A percentile compares a stretch with the other conserved stretches of the same genome.
Conservation (phyloP, 2,888 invertebrate genomes). For the Thymelicus lineola region DNA sequence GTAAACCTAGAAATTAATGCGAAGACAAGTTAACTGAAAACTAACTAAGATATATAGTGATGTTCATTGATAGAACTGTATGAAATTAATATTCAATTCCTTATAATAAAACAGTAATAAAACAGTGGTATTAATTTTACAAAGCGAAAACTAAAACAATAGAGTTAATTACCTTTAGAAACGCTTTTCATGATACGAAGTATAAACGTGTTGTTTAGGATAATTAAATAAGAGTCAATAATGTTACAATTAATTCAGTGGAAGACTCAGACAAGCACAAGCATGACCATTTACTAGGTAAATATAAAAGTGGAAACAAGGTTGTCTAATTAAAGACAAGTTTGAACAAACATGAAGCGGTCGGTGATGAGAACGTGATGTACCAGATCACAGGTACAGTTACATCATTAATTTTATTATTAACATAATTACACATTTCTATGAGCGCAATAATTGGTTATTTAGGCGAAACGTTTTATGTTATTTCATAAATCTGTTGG, state of each 20-base stretch:
- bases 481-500: slow-evolving; percentile 64
- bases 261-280: not conserved
- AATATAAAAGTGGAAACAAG: slow-evolving; percentile 9
- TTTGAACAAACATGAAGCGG: slow-evolving; percentile 20
- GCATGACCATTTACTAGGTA: not conserved
- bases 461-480: slow-evolving; percentile 62
- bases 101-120: no score
- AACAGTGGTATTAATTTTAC: no score
- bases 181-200: not conserved
- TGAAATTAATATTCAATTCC: no score
- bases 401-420: slow-evolving; percentile 43
- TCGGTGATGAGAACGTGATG: slow-evolving; percentile 33
- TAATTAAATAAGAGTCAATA: not conserved
- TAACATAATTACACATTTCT: slow-evolving; percentile 53
- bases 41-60: no score
- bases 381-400: slow-evolving; percentile 39
- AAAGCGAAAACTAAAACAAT: no score
- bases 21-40: no score
- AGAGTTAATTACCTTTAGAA: no score
- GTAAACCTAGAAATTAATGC: no score
- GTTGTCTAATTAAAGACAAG: slow-evolving; percentile 25
- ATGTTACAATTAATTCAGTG: slow-evolving; percentile 3
- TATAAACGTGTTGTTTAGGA: not conserved
- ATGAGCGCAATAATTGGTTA: slow-evolving; percentile 55
- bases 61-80: not conserved